A percentile compares a stretch with the other conserved stretches of the same genome.
These are phyloP conservation scores for Nymphalis io DNA, from an alignment of 1,140 invertebrate species.

Conservation along the genomic window DNA sequence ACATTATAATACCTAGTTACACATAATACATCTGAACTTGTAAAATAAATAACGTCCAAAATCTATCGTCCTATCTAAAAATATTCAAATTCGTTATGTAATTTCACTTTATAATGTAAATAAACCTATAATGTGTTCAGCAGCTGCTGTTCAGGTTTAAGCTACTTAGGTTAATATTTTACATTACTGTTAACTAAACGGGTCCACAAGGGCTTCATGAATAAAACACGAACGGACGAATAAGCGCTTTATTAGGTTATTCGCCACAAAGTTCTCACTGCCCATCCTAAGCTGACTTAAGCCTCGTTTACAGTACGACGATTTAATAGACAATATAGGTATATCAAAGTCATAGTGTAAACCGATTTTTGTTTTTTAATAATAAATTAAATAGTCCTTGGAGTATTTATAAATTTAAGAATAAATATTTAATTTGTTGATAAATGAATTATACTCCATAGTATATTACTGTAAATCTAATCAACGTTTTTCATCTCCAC, in stretches of 20 bases:
- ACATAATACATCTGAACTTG: too few species aligned
- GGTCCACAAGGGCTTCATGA: conserved; percentile 37
- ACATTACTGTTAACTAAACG: conserved; percentile 33
- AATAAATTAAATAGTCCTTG: too few species aligned
- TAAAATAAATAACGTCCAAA: too few species aligned
- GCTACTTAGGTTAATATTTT: conserved; percentile 28
- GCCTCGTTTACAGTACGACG: conserved; percentile 12
- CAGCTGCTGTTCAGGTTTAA: conserved; percentile 27
- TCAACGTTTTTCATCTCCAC: too few species aligned
- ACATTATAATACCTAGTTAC: too few species aligned
- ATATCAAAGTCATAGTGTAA: background rate
- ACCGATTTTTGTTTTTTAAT: background rate
- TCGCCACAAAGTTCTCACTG: conserved; percentile 23
- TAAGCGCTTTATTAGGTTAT: conserved; percentile 29
- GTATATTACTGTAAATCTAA: too few species aligned
- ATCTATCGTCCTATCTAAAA: too few species aligned
- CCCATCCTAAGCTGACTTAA: conserved; percentile 9
- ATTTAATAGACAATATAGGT: conserved; percentile 4
- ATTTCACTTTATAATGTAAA: conserved; percentile 23
- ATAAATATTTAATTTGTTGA: too few species aligned
- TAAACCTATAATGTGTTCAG: conserved; percentile 40
- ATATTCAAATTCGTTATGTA: too few species aligned
- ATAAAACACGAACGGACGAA: conserved; percentile 51
- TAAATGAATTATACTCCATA: too few species aligned
- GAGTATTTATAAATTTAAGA: too few species aligned